These are phyloP conservation scores for Latrodectus hesperus DNA, from an alignment of 2,888 invertebrate species.

Conservation along the genomic window DNA sequence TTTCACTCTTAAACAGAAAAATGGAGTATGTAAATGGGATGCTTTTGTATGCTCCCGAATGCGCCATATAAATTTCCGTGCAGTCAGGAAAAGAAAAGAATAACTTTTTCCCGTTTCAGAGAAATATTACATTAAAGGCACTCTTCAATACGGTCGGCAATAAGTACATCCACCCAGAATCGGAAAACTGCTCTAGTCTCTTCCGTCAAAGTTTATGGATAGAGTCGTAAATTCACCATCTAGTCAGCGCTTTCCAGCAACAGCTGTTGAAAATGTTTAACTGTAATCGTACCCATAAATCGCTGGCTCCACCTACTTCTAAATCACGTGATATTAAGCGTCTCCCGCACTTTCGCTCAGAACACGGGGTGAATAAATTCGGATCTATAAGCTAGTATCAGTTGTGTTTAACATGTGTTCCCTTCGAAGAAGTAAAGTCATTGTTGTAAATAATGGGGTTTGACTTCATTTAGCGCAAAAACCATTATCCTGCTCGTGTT, in stretches of 20 bases:
- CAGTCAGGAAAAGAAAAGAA: background rate
- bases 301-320: constrained; percentile 51
- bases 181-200: constrained; percentile 13
- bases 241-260: constrained; percentile 52
- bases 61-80: background rate
- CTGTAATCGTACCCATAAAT: constrained; percentile 55
- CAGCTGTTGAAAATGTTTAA: constrained; percentile 53
- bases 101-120: background rate
- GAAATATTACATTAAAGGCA: background rate
- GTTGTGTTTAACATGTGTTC: constrained; percentile 47
- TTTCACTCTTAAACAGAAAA: too few relatives aligned
- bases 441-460: constrained; percentile 31
- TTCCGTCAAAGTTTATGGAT: constrained; percentile 25
- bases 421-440: constrained; percentile 19
- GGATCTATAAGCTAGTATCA: constrained; percentile 47
- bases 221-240: constrained; percentile 46
- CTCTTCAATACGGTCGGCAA: background rate
- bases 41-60: background rate
- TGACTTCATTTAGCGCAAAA: constrained; percentile 55
- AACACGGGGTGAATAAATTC: constrained; percentile 22
- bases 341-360: background rate
- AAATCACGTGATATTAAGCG: constrained; percentile 59
- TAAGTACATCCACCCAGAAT: background rate
- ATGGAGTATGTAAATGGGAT: too few relatives aligned
- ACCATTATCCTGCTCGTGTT: constrained; percentile 17